phyloP scores from a whole-genome alignment of 2,113 vertebrate genomes.

The Taxidea taxus region DNA sequence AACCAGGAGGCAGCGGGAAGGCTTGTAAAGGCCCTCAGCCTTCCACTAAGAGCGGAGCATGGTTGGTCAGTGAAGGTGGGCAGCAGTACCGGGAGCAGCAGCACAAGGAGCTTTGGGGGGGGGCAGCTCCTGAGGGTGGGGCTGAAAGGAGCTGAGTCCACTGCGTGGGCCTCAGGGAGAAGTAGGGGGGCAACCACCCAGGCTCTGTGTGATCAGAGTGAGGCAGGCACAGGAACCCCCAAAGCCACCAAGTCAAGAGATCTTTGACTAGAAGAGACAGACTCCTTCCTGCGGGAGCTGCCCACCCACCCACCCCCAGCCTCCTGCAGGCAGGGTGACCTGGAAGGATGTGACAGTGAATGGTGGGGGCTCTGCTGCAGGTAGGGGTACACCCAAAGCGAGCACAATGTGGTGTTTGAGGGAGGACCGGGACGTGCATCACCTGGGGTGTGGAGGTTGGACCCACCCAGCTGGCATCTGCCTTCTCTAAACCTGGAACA shows the following conservation, averaged over 20 bases:
- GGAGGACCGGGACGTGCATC: neutral
- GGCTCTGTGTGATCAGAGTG: neutral
- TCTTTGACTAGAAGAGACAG: neutral
- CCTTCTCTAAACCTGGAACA: conserved; percentile 4
- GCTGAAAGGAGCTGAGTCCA: neutral
- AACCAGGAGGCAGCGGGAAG: neutral
- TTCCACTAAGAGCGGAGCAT: neutral
- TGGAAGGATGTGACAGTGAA: conserved; percentile 65
- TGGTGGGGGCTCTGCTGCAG: conserved; percentile 56
- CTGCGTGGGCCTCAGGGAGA: neutral
- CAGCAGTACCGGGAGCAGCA: neutral
- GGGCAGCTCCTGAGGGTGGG: neutral
- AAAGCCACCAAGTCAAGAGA: neutral
- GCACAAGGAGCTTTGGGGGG: neutral
- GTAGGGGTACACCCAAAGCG: conserved; percentile 47
- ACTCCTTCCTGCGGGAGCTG: neutral
- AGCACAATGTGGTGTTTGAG: conserved; percentile 22
- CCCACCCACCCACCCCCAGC: neutral
- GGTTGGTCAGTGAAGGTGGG: neutral
- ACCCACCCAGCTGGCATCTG: neutral
- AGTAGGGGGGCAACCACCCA: neutral
- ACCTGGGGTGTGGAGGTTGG: neutral
- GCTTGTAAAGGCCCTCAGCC: neutral
- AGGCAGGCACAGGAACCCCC: neutral
- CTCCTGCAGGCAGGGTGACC: conserved; percentile 38